phyloP scores from a whole-genome alignment of 1,140 invertebrate species.

The Callitettix versicolor region DNA sequence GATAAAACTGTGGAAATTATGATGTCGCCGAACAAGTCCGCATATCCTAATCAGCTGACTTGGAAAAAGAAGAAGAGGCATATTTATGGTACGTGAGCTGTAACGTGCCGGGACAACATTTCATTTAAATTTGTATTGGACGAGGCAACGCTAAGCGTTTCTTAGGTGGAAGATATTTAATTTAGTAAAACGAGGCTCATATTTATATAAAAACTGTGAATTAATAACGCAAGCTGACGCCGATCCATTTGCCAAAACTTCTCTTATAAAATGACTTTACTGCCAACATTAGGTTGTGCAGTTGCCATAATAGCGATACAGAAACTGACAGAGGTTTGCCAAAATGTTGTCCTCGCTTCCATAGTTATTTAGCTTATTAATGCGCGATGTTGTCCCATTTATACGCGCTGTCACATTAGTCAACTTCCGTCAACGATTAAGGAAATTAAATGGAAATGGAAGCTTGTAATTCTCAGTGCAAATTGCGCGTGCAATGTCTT shows the following conservation, averaged over 20 bases:
- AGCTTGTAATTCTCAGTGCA: not conserved
- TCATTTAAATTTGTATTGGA: too few species aligned
- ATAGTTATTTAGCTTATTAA: not conserved
- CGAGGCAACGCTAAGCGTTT: too few species aligned
- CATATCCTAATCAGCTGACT: too few species aligned
- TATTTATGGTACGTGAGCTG: too few species aligned
- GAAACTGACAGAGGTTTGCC: not conserved
- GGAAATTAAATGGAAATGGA: constrained; percentile 6
- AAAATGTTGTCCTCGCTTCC: not conserved
- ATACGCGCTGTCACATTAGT: not conserved
- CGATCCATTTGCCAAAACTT: constrained; percentile 1
- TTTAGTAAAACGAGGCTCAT: not conserved
- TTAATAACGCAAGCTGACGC: not conserved
- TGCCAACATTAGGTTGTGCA: not conserved
- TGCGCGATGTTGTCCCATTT: not conserved
- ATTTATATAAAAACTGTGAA: not conserved
- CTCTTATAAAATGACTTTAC: constrained; percentile 2
- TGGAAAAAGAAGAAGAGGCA: too few species aligned
- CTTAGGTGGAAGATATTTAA: not conserved
- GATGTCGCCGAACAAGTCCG: too few species aligned
- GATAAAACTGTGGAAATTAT: too few species aligned
- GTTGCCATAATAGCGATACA: not conserved
- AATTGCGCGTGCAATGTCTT: too few species aligned
- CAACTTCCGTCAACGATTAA: not conserved
- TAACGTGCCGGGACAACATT: too few species aligned